phyloP scores from a whole-genome alignment of 2,113 vertebrate genomes.

The Donacobius atricapilla region DNA sequence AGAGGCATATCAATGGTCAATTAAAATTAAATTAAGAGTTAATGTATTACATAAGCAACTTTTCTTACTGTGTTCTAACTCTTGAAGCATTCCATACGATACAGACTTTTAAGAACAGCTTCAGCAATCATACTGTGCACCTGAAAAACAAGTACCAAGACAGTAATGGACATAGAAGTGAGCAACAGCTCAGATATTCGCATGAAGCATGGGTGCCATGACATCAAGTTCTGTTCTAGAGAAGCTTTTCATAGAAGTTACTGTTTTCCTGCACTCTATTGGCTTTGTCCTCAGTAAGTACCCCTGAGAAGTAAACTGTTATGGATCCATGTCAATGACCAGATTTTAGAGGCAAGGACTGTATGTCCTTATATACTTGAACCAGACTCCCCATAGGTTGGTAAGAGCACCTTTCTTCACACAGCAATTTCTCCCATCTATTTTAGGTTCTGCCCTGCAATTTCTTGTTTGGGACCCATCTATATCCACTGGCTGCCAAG shows the following conservation, averaged over 20 bases:
- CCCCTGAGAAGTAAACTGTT: not conserved
- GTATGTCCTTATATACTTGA: not conserved
- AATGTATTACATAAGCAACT: not conserved
- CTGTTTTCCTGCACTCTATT: not conserved
- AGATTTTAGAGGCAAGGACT: not conserved
- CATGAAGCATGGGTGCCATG: not conserved
- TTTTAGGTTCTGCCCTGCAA: not conserved
- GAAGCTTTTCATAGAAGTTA: not conserved
- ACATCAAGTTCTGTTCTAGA: not conserved
- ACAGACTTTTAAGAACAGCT: not conserved
- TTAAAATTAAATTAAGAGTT: not conserved
- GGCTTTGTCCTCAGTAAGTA: not conserved
- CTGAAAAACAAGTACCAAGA: not conserved
- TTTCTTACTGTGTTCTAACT: not conserved
- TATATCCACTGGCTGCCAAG: not conserved
- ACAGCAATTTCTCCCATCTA: not conserved
- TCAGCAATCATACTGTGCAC: not conserved
- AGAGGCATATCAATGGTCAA: not conserved
- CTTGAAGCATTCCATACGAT: not conserved
- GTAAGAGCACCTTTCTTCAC: not conserved
- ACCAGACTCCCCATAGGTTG: not conserved
- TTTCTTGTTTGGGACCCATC: not conserved
- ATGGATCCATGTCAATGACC: accelerated
- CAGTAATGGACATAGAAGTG: not conserved
- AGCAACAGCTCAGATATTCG: not conserved